Evolutionary conservation across 2,888 invertebrate genomes (phyloP), one percentile per base, ranked within the genome.

Genomic region (Frankliniella intonsa): DNA sequence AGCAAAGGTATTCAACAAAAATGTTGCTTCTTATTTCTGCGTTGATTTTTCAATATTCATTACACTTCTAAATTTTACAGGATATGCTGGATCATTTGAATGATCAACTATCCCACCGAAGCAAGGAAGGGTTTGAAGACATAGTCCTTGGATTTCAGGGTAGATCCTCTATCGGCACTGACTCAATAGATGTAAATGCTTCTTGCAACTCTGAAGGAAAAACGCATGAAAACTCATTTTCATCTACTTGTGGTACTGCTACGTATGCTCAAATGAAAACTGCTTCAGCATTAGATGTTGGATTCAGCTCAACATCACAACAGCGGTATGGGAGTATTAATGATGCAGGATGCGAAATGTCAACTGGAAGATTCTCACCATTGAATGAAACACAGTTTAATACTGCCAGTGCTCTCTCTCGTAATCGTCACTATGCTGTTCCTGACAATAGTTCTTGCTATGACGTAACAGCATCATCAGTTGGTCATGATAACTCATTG

Each of bases 351-450:
- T 76, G 69, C 12, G 69, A 76, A 22, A 76, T 76, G 9, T 22
- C 69, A 22, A 25, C 69, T 10, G 69, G 69, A 76, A 76, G 69
- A 76, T 76, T 76, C 25, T 76, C 69, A 25, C 69, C 69, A 25
- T 12, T 76, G 25, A 25, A 76, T 76, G 69, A 76, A 12, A 25
- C 69, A 9, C 22, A 76, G 25, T 76, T 25, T 22, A 76, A 22
- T 76, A 25, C 69, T 22, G 25, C 69, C 12, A 25, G 25, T 76
- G 25, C 22, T 12, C n/a, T 76, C 22, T 22, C 69, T 25, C 69
- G 25, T n/a, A 76, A 12, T 25, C 69, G 69, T 8, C 69, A 76
- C 12, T 76, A 76, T 12, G 12, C 22, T 25, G 69, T 76, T 9
- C 69, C 69, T 12, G 69, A 76, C 25, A 76, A 76, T 22, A 76